Percentiles rank a stretch among this genome's conserved stretches.
Evolutionary conservation across 2,888 invertebrate genomes (phyloP).

Genomic region (Caenorhabditis sinica): DNA sequence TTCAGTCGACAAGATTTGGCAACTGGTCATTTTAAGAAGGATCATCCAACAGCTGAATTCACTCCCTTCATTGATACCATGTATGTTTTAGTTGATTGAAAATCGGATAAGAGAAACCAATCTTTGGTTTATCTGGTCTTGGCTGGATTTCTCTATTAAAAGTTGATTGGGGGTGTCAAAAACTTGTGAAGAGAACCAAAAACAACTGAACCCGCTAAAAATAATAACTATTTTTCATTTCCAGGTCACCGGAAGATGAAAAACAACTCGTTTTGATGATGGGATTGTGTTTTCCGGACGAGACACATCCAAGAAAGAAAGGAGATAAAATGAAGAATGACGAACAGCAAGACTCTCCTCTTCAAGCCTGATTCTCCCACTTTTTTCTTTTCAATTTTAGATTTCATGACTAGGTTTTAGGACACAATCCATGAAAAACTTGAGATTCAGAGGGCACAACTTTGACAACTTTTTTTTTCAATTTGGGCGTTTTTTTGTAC

Average conservation of each 20-base stretch:
- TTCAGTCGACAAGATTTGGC: conserved; percentile 66
- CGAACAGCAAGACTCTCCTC: not conserved
- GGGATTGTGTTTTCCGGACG: conserved; percentile 62
- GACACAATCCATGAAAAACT: too few species aligned
- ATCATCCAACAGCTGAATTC: conserved; percentile 57
- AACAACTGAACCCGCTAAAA: not conserved
- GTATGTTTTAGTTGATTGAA: conserved; percentile 32
- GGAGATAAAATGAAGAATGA: conserved; percentile 24
- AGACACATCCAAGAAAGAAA: conserved; percentile 31
- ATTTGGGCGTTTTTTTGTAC: too few species aligned
- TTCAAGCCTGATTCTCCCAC: not conserved
- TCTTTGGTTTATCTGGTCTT: not conserved
- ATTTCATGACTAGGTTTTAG: conserved; percentile 33
- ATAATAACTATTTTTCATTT: conserved; percentile 16
- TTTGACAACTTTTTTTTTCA: conserved; percentile 4
- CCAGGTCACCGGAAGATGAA: conserved; percentile 60
- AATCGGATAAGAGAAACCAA: not conserved
- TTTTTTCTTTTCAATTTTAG: conserved; percentile 5
- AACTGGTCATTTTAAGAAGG: conserved; percentile 63
- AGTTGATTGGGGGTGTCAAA: too few species aligned
- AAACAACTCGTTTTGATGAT: conserved; percentile 53
- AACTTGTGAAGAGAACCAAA: too few species aligned
- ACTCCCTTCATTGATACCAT: conserved; percentile 65
- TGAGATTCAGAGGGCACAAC: too few species aligned
- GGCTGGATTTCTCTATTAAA: too few species aligned